Base-by-base conservation (phyloP, 2,888 invertebrate genomes). In the Corbicula japonica region DNA sequence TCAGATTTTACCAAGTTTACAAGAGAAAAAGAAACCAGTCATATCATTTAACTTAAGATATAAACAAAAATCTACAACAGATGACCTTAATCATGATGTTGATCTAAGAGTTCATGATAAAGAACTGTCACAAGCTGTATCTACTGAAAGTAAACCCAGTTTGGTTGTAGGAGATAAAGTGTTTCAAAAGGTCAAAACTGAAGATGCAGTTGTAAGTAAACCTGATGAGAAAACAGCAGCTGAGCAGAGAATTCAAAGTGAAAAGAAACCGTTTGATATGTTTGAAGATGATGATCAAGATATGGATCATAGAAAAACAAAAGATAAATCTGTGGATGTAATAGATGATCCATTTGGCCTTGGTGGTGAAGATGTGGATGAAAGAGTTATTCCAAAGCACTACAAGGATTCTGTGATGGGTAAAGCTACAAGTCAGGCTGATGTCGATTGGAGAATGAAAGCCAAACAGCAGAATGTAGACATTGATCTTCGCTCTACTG, bases 11-110 rank as follows among this genome's bases (percentile, higher is more conserved):
- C 54, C 66, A n/a, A 66, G 54, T 66, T 54, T 66, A 12, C 26
- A 61, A 41, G 61, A 41, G 61, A 76, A 65, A 58, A 76, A 71
- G 48, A 71, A 71, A 62, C 32, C 61, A 34, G 44, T 30, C 12
- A 63, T 63, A 46, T 72, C 72, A 18, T 62, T 65, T 32, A 56
- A 72, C 65, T 15, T 72, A 18, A 65, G 48, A 26, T 35, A 8
- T 12, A 52, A 23, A n/a, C 32, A n/a, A 34, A 56, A 56, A 34
- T 34, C 56, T 23, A 58, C 21, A 4, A 34, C 23, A 30, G 35
- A 58, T 18, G 15, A 28, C 5, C 54, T 41, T 54, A 38, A 54
- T n/a, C n/a, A 41, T 54, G 66, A 66, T 52, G 12, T 66, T 6
- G 66, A 66, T 50, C 28, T 66, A 1, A 35, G 66, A 54, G 35